Evolutionary conservation across 2,113 vertebrate species (phyloP).

Genomic region (Nipponia nippon): DNA sequence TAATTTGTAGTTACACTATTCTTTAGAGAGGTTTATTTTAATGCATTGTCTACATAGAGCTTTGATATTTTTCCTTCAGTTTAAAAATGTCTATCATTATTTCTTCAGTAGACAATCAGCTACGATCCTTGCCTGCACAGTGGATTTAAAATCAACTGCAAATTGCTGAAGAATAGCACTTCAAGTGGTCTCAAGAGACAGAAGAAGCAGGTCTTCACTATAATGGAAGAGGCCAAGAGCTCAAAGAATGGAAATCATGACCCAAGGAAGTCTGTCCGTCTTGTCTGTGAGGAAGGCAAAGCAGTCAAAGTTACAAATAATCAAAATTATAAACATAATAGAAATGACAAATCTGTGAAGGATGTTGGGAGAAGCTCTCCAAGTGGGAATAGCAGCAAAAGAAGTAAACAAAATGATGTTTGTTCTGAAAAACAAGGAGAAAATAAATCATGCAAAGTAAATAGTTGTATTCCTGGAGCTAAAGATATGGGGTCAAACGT

Average conservation of each 20-base stretch:
- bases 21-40: background rate
- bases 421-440: conserved; percentile 74
- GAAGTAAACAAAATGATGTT: conserved; percentile 75
- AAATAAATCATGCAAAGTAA: conserved; percentile 74
- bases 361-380: conserved; percentile 75
- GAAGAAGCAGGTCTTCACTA: conserved; percentile 72
- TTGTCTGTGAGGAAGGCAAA: conserved; percentile 79
- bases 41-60: background rate
- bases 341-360: conserved; percentile 76
- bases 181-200: conserved; percentile 59
- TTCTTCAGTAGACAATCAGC: conserved; percentile 66
- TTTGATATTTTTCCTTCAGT: background rate
- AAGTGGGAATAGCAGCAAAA: conserved; percentile 75
- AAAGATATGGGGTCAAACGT: conserved; percentile 67
- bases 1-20: background rate
- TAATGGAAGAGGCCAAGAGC: conserved; percentile 88
- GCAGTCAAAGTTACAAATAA: conserved; percentile 76
- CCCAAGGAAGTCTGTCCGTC: conserved; percentile 77
- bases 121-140: conserved; percentile 64
- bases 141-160: conserved; percentile 69
- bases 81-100: conserved; percentile 27
- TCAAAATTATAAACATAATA: conserved; percentile 79
- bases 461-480: conserved; percentile 66
- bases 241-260: conserved; percentile 84
- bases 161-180: conserved; percentile 69